Percentiles rank a stretch among this genome's conserved stretches.
Evolutionary conservation across 2,797 vertebrate species (phyloP).

Genomic region (Peromyscus eremicus): DNA sequence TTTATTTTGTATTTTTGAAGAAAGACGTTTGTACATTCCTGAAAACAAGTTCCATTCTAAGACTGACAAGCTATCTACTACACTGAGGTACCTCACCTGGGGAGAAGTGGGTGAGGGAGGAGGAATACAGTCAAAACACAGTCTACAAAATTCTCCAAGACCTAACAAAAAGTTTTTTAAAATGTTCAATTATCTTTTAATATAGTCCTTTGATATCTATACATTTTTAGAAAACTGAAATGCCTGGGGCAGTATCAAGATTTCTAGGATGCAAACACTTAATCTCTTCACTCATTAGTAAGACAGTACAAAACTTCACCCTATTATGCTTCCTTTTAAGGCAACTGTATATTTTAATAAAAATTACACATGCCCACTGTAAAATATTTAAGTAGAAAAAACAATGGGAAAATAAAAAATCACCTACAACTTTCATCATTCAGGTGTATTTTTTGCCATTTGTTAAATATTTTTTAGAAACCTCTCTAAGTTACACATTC

Average conservation of each 20-base stretch:
- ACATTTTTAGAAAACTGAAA: slow-evolving; percentile 61
- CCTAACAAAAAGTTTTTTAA: neutral
- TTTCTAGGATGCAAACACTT: slow-evolving; percentile 21
- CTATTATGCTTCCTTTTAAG: slow-evolving; percentile 23
- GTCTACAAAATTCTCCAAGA: neutral
- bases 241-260: neutral
- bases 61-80: neutral
- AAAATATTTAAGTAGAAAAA: slow-evolving; percentile 65
- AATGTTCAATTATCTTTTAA: neutral
- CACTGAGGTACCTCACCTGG: neutral
- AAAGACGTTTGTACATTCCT: neutral
- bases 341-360: slow-evolving; percentile 50
- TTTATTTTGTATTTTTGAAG: neutral
- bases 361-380: neutral
- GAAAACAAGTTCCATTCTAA: neutral
- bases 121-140: neutral
- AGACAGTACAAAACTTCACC: neutral
- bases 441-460: slow-evolving; percentile 27
- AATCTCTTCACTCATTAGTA: neutral
- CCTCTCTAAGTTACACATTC: neutral
- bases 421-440: slow-evolving; percentile 15
- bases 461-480: slow-evolving; percentile 54
- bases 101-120: neutral
- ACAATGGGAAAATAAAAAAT: slow-evolving; percentile 26
- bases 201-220: neutral